Evolutionary conservation across 2,797 vertebrate genomes (phyloP).

Genomic region (Chelonia mydas): DNA sequence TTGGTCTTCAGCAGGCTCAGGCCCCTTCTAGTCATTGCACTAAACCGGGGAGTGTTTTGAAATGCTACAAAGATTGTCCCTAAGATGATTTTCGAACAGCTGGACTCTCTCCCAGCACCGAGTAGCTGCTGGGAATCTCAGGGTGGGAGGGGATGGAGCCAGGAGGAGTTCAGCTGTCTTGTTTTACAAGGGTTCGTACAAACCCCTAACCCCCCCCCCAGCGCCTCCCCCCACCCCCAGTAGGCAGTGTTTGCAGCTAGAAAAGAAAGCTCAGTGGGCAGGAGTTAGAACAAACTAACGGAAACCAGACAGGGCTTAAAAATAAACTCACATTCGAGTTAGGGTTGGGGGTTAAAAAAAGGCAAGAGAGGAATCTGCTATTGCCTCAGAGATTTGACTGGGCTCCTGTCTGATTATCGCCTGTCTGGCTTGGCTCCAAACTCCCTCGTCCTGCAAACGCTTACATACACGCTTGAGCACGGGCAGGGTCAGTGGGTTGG

Average conservation of each 20-base stretch:
- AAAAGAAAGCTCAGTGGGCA: not conserved
- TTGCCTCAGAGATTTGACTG: not conserved
- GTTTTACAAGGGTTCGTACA: not conserved
- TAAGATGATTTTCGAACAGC: not conserved
- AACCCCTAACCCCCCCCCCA: not conserved
- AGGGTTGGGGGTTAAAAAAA: not conserved
- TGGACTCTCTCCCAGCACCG: not conserved
- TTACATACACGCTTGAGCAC: not conserved
- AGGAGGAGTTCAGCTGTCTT: not conserved
- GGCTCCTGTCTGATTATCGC: not conserved
- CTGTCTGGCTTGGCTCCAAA: not conserved
- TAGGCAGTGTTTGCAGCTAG: not conserved
- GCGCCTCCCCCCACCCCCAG: fast-evolving
- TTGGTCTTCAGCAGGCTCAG: not conserved
- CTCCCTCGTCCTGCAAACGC: not conserved
- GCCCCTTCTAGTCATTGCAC: not conserved
- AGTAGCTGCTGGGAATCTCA: not conserved
- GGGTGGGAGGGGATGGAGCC: not conserved
- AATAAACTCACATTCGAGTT: not conserved
- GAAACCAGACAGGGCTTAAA: not conserved
- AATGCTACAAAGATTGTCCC: not conserved
- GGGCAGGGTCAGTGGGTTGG: not conserved
- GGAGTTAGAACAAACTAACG: not conserved
- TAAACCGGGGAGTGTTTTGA: not conserved
- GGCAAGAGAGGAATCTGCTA: not conserved